These are phyloP conservation scores for Taphrorychus bicolor DNA, from an alignment of 2,888 invertebrate species.

Conservation along the genomic window DNA sequence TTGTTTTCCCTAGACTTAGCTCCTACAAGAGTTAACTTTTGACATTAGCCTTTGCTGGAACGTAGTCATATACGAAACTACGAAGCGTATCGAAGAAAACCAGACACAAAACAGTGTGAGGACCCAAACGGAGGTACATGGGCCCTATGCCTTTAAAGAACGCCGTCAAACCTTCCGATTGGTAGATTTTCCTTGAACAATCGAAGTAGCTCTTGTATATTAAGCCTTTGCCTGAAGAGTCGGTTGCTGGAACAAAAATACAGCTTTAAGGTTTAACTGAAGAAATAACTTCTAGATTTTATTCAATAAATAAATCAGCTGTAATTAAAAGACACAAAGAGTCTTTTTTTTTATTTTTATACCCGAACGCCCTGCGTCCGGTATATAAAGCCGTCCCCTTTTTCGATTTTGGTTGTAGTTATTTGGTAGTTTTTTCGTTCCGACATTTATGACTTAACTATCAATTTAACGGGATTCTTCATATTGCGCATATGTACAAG, in stretches of 20 bases:
- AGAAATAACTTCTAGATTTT: no score
- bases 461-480: no score
- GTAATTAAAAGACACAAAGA: no score
- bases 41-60: not conserved
- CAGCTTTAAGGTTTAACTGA: no score
- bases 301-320: no score
- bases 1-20: not conserved
- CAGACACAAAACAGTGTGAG: constrained; percentile 86
- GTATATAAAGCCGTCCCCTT: no score
- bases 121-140: constrained; percentile 86
- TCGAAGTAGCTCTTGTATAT: constrained; percentile 78
- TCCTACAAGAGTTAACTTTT: not conserved
- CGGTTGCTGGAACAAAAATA: constrained; percentile 66
- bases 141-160: constrained; percentile 92
- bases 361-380: no score
- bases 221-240: constrained; percentile 66
- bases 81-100: constrained; percentile 86
- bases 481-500: no score
- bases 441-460: no score
- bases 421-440: no score
- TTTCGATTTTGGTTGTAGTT: no score
- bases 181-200: constrained; percentile 78
- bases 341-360: no score
- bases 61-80: constrained; percentile 40
- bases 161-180: constrained; percentile 78